Evolutionary conservation across 2,888 invertebrate genomes (phyloP).

Genomic region (Metopia argyrocephala): DNA sequence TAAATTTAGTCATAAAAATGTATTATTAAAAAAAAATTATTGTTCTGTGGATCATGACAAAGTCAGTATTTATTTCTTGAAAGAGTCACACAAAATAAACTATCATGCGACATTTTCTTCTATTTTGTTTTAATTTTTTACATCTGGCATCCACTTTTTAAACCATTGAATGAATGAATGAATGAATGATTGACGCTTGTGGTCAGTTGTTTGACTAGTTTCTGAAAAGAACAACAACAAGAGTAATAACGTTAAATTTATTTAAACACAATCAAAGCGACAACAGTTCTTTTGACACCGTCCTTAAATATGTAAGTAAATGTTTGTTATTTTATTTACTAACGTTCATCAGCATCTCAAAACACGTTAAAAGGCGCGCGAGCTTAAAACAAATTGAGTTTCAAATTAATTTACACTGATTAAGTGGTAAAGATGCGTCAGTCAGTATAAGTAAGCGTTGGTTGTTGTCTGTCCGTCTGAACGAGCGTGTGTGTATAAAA

Average conservation of each 20-base stretch:
- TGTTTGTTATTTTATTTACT: conserved; percentile 1
- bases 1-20: too few relatives aligned
- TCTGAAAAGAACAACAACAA: conserved; percentile 9
- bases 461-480: not conserved
- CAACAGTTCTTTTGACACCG: conserved; percentile 21
- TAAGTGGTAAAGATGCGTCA: not conserved
- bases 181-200: conserved; percentile 16
- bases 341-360: not conserved
- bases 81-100: too few relatives aligned
- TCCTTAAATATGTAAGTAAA: conserved; percentile 35
- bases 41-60: too few relatives aligned
- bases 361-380: conserved; percentile 25
- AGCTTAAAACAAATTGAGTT: conserved; percentile 16
- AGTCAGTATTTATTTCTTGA: too few relatives aligned
- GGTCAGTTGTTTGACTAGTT: conserved; percentile 42
- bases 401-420: conserved; percentile 18
- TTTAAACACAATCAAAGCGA: conserved; percentile 5
- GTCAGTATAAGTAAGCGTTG: not conserved
- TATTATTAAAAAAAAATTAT: too few relatives aligned
- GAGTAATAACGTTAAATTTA: too few relatives aligned
- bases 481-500: conserved; percentile 56
- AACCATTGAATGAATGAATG: conserved; percentile 5
- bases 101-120: too few relatives aligned
- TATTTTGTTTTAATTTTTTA: not conserved
- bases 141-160: conserved; percentile 25